These are phyloP conservation scores for Mythimna impura DNA, from an alignment of 2,888 invertebrate species.

Conservation along the genomic window DNA sequence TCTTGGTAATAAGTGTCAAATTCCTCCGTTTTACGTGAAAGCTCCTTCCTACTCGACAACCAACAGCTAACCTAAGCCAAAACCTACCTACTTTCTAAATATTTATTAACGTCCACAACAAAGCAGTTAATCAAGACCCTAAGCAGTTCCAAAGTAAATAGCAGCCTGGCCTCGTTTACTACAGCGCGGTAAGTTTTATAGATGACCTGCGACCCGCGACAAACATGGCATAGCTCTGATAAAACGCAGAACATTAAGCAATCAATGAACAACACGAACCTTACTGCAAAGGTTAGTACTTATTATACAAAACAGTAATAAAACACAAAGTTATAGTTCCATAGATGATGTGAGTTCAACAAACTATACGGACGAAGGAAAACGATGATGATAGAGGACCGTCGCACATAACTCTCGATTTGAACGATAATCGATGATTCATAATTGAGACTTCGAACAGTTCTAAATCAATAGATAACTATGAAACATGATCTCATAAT, in stretches of 20 bases:
- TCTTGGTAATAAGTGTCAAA: conserved; percentile 9
- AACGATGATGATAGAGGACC: conserved; percentile 80
- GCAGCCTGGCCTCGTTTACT: conserved; percentile 48
- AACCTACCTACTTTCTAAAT: conserved; percentile 1
- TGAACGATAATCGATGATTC: conserved; percentile 84
- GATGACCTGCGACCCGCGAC: conserved; percentile 55
- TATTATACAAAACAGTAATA: conserved; percentile 68
- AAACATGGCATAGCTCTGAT: conserved; percentile 57
- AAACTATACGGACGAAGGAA: conserved; percentile 74
- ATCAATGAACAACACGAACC: conserved; percentile 56
- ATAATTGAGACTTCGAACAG: conserved; percentile 86
- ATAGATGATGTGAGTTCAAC: conserved; percentile 74
- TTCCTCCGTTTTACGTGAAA: conserved; percentile 14
- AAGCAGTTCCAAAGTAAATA: conserved; percentile 40
- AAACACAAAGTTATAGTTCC: conserved; percentile 67
- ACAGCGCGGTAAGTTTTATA: conserved; percentile 47
- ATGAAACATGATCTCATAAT: conserved; percentile 89
- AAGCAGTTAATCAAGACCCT: conserved; percentile 37
- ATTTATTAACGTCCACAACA: conserved; percentile 22
- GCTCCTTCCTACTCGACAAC: not conserved
- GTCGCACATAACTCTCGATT: conserved; percentile 81
- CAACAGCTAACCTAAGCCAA: not conserved
- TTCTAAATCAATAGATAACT: conserved; percentile 87
- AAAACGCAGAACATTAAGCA: conserved; percentile 60
- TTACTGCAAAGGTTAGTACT: conserved; percentile 66